phyloP scores from a whole-genome alignment of 2,888 invertebrate species.

The Trachelus troglodyta region DNA sequence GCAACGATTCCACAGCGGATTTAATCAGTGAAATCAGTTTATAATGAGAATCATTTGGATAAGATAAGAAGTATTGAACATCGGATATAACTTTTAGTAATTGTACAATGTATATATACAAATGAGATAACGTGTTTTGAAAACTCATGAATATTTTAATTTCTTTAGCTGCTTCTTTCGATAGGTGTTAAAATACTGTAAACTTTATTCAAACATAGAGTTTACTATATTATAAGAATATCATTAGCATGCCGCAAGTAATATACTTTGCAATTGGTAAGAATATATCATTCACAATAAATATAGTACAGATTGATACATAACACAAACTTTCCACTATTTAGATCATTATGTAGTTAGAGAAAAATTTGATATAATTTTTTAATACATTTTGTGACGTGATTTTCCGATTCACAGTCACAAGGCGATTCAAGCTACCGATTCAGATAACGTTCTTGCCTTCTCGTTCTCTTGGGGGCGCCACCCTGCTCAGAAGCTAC shows the following conservation, averaged over 20 bases:
- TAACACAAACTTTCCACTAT: background rate
- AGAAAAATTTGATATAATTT: background rate
- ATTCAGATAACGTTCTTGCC: too few relatives aligned
- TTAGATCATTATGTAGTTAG: background rate
- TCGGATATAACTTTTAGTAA: constrained; percentile 16
- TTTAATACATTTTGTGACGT: too few relatives aligned
- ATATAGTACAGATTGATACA: background rate
- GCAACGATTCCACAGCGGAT: background rate
- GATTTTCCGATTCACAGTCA: too few relatives aligned
- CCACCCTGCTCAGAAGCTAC: too few relatives aligned
- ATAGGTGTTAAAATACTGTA: background rate
- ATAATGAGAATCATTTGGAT: constrained; percentile 28
- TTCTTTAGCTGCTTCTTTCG: background rate
- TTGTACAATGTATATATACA: constrained; percentile 14
- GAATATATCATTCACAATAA: background rate
- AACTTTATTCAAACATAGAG: background rate
- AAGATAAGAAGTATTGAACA: constrained; percentile 31
- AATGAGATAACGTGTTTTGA: background rate
- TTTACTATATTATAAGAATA: background rate
- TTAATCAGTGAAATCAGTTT: constrained; percentile 35
- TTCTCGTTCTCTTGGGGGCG: too few relatives aligned
- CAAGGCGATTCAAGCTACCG: too few relatives aligned
- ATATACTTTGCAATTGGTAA: background rate
- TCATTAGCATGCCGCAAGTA: background rate
- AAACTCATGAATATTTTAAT: background rate